Percentiles rank a stretch among this genome's conserved stretches.
phyloP scores from a whole-genome alignment of 2,888 invertebrate species.

The Trilocha varians region DNA sequence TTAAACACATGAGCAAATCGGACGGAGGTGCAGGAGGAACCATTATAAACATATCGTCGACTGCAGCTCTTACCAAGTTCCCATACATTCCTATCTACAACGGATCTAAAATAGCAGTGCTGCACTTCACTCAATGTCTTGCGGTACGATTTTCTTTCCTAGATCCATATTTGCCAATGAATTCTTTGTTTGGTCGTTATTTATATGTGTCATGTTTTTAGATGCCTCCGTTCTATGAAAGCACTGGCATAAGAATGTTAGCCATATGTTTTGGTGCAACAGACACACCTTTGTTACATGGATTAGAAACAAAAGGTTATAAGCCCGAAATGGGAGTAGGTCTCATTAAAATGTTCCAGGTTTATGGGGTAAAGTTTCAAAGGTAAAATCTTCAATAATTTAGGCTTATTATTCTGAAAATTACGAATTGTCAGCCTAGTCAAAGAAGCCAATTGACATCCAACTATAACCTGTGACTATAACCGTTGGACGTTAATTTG shows the following conservation, averaged over 20 bases:
- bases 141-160: slow-evolving; percentile 23
- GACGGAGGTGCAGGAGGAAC: slow-evolving; percentile 35
- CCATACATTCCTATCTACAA: slow-evolving; percentile 27
- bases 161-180: too few relatives aligned
- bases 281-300: slow-evolving; percentile 26
- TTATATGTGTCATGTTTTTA: slow-evolving; percentile 16
- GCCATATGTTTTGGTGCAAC: slow-evolving; percentile 33
- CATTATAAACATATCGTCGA: slow-evolving; percentile 34
- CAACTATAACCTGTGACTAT: too few relatives aligned
- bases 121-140: slow-evolving; percentile 30
- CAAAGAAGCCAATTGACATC: too few relatives aligned
- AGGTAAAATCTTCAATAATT: too few relatives aligned
- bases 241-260: slow-evolving; percentile 26
- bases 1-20: slow-evolving; percentile 33
- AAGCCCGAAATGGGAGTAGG: slow-evolving; percentile 12
- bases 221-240: slow-evolving; percentile 24
- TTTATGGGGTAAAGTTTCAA: slow-evolving; percentile 10
- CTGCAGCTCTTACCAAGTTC: slow-evolving; percentile 18
- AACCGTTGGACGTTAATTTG: too few relatives aligned
- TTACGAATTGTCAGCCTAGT: too few relatives aligned
- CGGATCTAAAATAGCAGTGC: slow-evolving; percentile 29
- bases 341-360: not conserved
- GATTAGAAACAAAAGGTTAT: slow-evolving; percentile 18
- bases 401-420: too few relatives aligned
- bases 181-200: too few relatives aligned